Evolutionary conservation across 1,140 invertebrate species (phyloP), one percentile per base, ranked within the genome.

Genomic region (Thalassaphorura encarpata): DNA sequence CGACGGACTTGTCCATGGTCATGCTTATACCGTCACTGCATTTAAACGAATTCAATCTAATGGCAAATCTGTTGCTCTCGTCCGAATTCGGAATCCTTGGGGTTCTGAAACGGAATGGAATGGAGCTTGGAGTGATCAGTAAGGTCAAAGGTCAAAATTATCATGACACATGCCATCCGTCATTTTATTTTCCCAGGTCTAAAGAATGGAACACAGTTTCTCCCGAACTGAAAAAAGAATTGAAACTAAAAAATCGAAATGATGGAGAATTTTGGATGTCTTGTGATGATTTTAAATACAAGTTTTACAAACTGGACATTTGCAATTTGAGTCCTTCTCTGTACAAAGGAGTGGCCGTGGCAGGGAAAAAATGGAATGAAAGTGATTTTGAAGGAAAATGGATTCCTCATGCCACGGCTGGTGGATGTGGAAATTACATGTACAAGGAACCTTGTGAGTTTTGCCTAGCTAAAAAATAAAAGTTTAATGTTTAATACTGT

Each of bases 11-110:
- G 73, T 83, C 11, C 73, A 74, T 68, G 78, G 81, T 0, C 81
- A 83, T 67, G 81, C 81, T 3, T 83, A 83, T 70, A 78, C 76
- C 57, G 74, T 83, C 26, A 83, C 81, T 0, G n/a, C n/a, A n/a
- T n/a, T n/a, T n/a, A n/a, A n/a, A n/a, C 28, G 11, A 21, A 6
- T 15, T 5, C n/a, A n/a, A n/a, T n/a, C n/a, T n/a, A n/a, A n/a
- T n/a, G 26, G 23, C 5, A 6, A 3, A 19, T 8, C 66, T 71
- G 60, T 69, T 70, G 15, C 69, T 69, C 27, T 79, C 31, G 68
- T 81, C 0, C 63, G 79, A 19, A 72, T 80, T 39, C 63, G 79
- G 24, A 81, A 81, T 68, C 79, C 79, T 0, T 81, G 79, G 79
- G 79, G 80, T 23, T 79, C 79, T 62, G 73, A 77, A 45, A 70